Evolutionary conservation across 2,888 invertebrate species (phyloP).

Genomic region (Oasisia sp.): DNA sequence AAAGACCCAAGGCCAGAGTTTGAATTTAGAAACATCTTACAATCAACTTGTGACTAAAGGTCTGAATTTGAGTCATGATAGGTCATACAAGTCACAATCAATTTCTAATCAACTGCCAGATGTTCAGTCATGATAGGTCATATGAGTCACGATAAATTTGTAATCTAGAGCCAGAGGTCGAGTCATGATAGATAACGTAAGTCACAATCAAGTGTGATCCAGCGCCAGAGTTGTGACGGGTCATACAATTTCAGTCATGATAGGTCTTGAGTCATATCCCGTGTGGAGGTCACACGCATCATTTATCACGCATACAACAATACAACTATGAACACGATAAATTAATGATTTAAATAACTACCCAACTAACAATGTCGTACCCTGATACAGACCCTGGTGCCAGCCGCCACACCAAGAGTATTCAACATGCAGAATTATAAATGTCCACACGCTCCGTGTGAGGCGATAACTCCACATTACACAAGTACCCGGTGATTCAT

Average conservation of each 20-base stretch:
- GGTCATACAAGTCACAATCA: not conserved
- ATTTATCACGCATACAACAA: not conserved
- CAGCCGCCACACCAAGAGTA: not conserved
- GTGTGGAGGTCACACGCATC: not conserved
- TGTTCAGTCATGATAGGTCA: not conserved
- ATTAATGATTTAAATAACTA: slow-evolving; percentile 5
- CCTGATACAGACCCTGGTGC: not conserved
- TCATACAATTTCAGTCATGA: not conserved
- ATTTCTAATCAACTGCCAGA: not conserved
- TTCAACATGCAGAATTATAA: not conserved
- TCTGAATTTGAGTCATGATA: not conserved
- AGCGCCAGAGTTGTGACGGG: not conserved
- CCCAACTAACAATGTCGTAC: not conserved
- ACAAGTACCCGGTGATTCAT: not conserved
- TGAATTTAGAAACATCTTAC: not conserved
- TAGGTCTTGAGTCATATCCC: not conserved
- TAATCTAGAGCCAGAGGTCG: not conserved
- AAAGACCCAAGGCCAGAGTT: not conserved
- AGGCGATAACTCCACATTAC: not conserved
- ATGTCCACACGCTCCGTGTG: not conserved
- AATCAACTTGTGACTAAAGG: not conserved
- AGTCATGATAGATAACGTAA: not conserved
- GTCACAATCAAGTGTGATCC: not conserved
- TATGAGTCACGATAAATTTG: not conserved
- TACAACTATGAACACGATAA: not conserved